phyloP scores from a whole-genome alignment of 2,888 invertebrate genomes.

The Campopleginae sp. region DNA sequence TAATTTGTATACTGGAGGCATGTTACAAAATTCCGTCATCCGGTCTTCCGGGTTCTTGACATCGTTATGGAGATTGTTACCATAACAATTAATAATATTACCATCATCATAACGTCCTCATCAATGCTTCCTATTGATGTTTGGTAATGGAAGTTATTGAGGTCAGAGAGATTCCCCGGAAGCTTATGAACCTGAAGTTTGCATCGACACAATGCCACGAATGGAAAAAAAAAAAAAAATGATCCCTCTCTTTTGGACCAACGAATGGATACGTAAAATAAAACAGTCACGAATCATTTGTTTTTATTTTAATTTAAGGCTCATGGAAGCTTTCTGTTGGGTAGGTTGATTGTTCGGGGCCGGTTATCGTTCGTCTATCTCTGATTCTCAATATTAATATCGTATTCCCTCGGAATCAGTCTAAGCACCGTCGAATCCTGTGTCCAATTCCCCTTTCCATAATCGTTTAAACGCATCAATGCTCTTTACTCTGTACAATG shows the following conservation, averaged over 20 bases:
- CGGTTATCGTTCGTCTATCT: not conserved
- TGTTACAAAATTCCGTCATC: not conserved
- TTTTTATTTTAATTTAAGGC: too few relatives aligned
- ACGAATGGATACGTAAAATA: too few relatives aligned
- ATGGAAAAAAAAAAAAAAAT: too few relatives aligned
- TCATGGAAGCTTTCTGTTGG: conserved; percentile 1
- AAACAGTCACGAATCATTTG: too few relatives aligned
- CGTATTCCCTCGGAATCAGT: not conserved
- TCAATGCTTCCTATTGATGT: not conserved
- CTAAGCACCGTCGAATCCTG: not conserved
- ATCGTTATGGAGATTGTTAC: not conserved
- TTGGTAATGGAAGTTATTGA: conserved; percentile 8
- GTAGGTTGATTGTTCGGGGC: not conserved
- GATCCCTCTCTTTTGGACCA: too few relatives aligned
- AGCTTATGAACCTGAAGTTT: too few relatives aligned
- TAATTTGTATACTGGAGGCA: conserved; percentile 10
- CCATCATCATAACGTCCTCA: not conserved
- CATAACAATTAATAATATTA: not conserved
- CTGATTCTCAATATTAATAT: conserved; percentile 13
- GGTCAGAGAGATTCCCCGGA: not conserved
- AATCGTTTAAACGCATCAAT: not conserved
- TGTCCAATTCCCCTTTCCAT: not conserved
- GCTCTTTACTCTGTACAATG: not conserved
- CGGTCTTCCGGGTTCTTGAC: not conserved
- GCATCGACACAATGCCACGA: too few relatives aligned